These are phyloP conservation scores for Hipposideros armiger DNA, from an alignment of 2,113 vertebrate species.

Conservation along the genomic window DNA sequence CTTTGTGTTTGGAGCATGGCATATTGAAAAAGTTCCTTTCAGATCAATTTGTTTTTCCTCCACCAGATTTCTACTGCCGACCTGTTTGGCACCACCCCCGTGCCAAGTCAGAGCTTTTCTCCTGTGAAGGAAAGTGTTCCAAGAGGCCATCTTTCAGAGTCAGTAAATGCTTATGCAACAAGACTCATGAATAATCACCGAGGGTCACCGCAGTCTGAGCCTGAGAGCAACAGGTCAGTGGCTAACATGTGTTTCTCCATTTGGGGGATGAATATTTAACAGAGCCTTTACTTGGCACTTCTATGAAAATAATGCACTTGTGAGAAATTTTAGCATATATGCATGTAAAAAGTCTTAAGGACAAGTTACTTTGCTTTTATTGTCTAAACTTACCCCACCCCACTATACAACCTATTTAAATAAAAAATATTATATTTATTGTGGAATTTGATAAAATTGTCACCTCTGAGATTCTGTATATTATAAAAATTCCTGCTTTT, in stretches of 20 bases:
- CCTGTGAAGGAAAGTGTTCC: conserved; percentile 84
- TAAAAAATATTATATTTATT: background rate
- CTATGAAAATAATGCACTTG: background rate
- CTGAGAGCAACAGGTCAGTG: conserved; percentile 86
- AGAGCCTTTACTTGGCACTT: background rate
- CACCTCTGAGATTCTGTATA: background rate
- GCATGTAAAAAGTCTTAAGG: background rate
- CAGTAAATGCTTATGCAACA: conserved; percentile 74
- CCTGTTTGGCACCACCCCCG: conserved; percentile 78
- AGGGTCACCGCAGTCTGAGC: conserved; percentile 83
- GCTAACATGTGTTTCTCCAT: background rate
- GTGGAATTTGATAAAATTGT: background rate
- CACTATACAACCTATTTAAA: background rate
- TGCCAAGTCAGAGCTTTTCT: conserved; percentile 84
- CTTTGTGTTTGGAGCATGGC: conserved; percentile 62
- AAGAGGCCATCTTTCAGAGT: conserved; percentile 83
- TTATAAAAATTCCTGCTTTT: conserved; percentile 12
- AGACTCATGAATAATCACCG: conserved; percentile 81
- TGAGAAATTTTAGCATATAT: background rate
- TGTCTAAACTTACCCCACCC: background rate
- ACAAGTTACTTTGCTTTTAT: background rate
- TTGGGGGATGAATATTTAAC: background rate
- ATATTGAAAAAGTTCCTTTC: background rate
- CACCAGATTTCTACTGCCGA: conserved; percentile 78
- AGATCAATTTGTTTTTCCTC: background rate